Base-by-base conservation (phyloP, 2,888 invertebrate species). In the Cerceris rybyensis region DNA sequence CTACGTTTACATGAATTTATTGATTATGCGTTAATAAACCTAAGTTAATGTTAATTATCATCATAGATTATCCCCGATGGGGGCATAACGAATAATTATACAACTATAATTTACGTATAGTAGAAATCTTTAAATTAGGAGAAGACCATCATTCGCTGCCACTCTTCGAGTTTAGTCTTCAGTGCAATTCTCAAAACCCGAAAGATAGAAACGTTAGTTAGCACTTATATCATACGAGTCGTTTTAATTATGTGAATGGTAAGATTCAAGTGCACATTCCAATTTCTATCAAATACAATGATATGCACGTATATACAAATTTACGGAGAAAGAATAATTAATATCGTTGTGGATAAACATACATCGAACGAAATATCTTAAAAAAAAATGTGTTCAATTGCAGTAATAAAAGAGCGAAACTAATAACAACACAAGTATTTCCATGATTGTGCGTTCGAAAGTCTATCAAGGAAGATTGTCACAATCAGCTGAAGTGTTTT, bases 401-500 rank as follows among this genome's bases (percentile, higher is more conserved):
- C 55, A 77, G 14, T 63, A 68, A 74, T 76, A 70, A 46, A 55
- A 55, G 59, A 78, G 39, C 17, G 49, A 55, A 70, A 39, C 60
- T 16, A 46, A 52, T 63, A 59, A 59, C 72, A 70, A 16, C n/a
- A 49, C 28, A 59, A 64, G 61, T 14, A 54, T 65, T 66, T 70
- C 57, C 66, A 64, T 70, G 63, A 69, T 70, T 78, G 72, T 68
- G 68, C 73, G 71, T 70, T 81, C 63, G 55, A 71, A 86, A 75
- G 8, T 58, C n/a, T 77, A 69, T 42, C 52, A 57, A 69, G 55
- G 76, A 76, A 86, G 83, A 85, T 75, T 78, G 86, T 88, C 89
- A 87, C 87, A 88, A 86, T 89, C 89, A 88, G 78, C 83, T 81
- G 85, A 77, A 78, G 67, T 55, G 69, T 82, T 68, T 72, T 73